Percentiles rank a stretch among this genome's conserved stretches.
phyloP scores from a whole-genome alignment of 1,140 invertebrate genomes.

The Drosophila elegans region DNA sequence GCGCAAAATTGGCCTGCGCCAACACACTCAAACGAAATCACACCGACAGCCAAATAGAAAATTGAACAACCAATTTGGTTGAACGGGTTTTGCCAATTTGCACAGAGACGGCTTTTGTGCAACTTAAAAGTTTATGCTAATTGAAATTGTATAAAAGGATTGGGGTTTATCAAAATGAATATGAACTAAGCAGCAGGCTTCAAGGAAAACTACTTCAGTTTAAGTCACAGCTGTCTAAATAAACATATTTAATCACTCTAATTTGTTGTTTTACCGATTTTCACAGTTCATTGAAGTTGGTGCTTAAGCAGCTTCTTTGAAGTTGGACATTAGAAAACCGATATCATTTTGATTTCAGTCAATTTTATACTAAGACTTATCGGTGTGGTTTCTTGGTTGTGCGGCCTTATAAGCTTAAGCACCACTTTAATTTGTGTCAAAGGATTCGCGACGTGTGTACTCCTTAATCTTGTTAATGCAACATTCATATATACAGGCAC shows the following conservation, averaged over 20 bases:
- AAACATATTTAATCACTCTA: neutral
- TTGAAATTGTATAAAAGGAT: constrained; percentile 31
- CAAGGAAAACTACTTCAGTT: neutral
- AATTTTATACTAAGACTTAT: no score
- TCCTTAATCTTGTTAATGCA: constrained; percentile 1
- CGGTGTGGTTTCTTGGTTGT: no score
- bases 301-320: neutral
- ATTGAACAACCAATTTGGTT: constrained; percentile 78
- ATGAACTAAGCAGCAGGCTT: no score
- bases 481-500: constrained; percentile 12
- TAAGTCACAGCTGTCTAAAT: neutral
- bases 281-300: constrained; percentile 2
- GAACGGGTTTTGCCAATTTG: constrained; percentile 53
- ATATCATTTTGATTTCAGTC: no score
- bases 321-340: neutral
- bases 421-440: constrained; percentile 11
- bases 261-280: neutral
- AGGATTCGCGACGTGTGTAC: neutral
- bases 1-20: constrained; percentile 59
- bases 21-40: constrained; percentile 11
- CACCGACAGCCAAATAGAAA: constrained; percentile 39
- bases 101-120: constrained; percentile 21
- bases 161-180: neutral
- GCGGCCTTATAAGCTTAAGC: neutral
- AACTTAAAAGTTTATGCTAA: constrained; percentile 43